These are phyloP conservation scores for Eremophila alpestris DNA, from an alignment of 2,797 vertebrate genomes.

Conservation along the genomic window DNA sequence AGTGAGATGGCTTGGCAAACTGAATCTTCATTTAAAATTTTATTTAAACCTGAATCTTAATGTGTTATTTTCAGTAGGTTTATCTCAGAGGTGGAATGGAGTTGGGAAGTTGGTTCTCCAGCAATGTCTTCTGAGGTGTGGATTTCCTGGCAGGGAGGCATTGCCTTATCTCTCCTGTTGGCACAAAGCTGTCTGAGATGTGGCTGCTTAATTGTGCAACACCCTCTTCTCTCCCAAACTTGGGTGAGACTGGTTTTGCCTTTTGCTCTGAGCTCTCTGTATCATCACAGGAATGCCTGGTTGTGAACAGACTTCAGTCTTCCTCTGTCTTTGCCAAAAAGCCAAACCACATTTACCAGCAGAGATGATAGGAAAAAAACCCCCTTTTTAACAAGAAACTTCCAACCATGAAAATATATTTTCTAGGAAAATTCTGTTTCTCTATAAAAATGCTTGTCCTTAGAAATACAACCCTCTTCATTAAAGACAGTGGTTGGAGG, in stretches of 20 bases:
- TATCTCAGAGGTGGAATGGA: neutral
- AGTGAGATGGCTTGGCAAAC: neutral
- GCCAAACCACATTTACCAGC: neutral
- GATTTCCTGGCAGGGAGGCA: neutral
- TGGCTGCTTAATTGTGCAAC: neutral
- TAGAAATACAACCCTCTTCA: neutral
- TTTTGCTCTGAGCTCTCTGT: neutral
- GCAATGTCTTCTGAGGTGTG: neutral
- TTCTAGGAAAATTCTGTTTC: constrained; percentile 7
- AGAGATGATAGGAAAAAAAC: neutral
- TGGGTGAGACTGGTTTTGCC: neutral
- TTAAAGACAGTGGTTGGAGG: neutral
- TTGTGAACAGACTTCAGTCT: neutral
- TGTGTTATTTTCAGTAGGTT: neutral
- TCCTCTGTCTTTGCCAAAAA: neutral
- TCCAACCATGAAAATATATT: neutral
- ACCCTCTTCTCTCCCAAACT: neutral
- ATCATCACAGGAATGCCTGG: neutral
- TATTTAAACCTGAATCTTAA: neutral
- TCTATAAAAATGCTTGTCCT: neutral
- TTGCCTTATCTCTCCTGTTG: neutral
- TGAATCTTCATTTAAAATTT: neutral
- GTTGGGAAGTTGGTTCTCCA: neutral
- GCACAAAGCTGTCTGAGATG: neutral
- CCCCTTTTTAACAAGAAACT: neutral